Evolutionary conservation across 2,888 invertebrate genomes (phyloP).

Genomic region (Platycheirus albimanus): DNA sequence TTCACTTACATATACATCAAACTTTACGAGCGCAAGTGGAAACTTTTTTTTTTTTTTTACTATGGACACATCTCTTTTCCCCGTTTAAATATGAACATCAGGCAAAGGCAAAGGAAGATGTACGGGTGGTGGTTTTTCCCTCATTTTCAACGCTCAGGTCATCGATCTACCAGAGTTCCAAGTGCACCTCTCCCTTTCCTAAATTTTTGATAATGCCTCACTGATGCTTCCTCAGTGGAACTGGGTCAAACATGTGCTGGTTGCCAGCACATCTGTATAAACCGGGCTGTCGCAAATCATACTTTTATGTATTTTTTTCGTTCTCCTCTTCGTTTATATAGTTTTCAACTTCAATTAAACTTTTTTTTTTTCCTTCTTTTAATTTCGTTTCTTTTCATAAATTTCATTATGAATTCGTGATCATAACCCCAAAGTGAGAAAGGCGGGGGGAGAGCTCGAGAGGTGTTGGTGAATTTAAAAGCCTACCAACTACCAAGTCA

Average conservation of each 20-base stretch:
- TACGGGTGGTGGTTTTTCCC: background rate
- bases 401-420: constrained; percentile 71
- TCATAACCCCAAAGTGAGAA: constrained; percentile 37
- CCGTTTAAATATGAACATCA: constrained; percentile 1
- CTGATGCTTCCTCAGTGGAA: constrained; percentile 38
- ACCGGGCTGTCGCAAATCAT: constrained; percentile 48
- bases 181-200: constrained; percentile 47
- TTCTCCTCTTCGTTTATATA: constrained; percentile 38
- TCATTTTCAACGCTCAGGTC: constrained; percentile 55
- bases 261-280: constrained; percentile 60
- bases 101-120: background rate
- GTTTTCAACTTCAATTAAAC: constrained; percentile 66
- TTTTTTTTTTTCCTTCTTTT: constrained; percentile 24
- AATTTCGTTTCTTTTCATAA: constrained; percentile 53
- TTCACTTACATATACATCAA: background rate
- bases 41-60: constrained; percentile 37
- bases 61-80: constrained; percentile 15
- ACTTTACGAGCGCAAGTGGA: constrained; percentile 31
- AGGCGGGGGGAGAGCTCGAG: background rate
- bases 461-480: constrained; percentile 35
- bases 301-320: constrained; percentile 13
- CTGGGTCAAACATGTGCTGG: constrained; percentile 68
- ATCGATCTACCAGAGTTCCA: constrained; percentile 53
- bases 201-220: constrained; percentile 56
- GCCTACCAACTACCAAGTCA: constrained; percentile 53